phyloP scores from a whole-genome alignment of 2,888 invertebrate species.

The Hylaea fasciaria region DNA sequence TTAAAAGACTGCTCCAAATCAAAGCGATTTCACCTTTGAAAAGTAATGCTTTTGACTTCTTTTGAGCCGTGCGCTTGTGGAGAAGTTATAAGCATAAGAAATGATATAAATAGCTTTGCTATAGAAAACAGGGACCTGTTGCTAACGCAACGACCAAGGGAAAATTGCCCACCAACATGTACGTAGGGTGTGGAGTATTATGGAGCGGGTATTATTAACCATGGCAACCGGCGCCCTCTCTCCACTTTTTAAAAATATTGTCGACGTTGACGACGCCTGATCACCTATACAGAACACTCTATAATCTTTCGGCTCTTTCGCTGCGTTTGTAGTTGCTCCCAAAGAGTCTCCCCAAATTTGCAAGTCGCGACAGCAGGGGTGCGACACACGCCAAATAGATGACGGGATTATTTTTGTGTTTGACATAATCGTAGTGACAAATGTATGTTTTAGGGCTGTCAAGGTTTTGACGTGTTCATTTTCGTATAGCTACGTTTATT shows the following conservation, averaged over 20 bases:
- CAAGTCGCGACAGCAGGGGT: constrained; percentile 76
- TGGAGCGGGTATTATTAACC: constrained; percentile 74
- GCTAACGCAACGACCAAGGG: constrained; percentile 59
- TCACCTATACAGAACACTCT: constrained; percentile 78
- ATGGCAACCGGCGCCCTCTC: constrained; percentile 76
- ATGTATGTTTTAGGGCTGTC: constrained; percentile 79
- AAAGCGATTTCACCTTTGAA: constrained; percentile 58
- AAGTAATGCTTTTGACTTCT: constrained; percentile 57
- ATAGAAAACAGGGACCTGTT: constrained; percentile 66
- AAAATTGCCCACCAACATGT: constrained; percentile 49
- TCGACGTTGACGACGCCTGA: constrained; percentile 75
- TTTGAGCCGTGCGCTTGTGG: constrained; percentile 47
- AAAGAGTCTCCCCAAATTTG: constrained; percentile 74
- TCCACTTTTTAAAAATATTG: constrained; percentile 75
- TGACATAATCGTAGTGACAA: constrained; percentile 85
- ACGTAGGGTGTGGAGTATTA: constrained; percentile 58
- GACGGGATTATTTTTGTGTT: constrained; percentile 85
- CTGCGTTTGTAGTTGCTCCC: constrained; percentile 64
- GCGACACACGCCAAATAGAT: constrained; percentile 78
- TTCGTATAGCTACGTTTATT: constrained; percentile 53
- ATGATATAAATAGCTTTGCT: constrained; percentile 63
- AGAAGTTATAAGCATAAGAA: constrained; percentile 56
- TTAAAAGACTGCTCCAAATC: constrained; percentile 45
- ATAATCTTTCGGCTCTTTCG: constrained; percentile 79
- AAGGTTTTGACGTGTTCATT: constrained; percentile 65